These are phyloP conservation scores for Amblyornis subalaris DNA, from an alignment of 2,113 vertebrate genomes.

Conservation along the genomic window DNA sequence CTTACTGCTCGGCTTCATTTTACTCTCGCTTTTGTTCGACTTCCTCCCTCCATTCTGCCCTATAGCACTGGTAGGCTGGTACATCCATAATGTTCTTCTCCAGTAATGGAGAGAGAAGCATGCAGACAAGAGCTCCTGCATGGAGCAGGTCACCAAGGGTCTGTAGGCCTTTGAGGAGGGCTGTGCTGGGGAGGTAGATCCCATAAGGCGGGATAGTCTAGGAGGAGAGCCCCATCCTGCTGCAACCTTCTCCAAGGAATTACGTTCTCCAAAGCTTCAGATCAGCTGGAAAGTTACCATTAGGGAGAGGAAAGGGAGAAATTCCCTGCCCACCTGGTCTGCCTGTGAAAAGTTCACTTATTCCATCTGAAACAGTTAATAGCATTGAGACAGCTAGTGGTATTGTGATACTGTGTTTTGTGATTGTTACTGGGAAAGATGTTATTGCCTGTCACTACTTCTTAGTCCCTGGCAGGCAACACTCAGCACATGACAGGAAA, in stretches of 20 bases:
- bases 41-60: neutral
- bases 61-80: too few relatives aligned
- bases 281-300: neutral
- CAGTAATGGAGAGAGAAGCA: neutral
- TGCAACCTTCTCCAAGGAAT: neutral
- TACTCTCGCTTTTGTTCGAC: neutral
- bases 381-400: neutral
- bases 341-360: neutral
- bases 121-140: neutral
- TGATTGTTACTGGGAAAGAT: neutral
- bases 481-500: slow-evolving; percentile 30
- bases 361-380: neutral
- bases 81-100: neutral
- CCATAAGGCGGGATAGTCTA: neutral
- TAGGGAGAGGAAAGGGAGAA: neutral
- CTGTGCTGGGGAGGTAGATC: neutral
- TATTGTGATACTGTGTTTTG: neutral
- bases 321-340: neutral
- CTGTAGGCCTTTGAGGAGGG: neutral
- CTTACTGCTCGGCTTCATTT: neutral
- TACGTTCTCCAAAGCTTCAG: neutral
- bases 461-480: neutral
- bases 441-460: neutral
- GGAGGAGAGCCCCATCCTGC: neutral
- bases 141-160: neutral